Evolutionary conservation across 2,113 vertebrate genomes (phyloP).

Genomic region (Catharus minimus): DNA sequence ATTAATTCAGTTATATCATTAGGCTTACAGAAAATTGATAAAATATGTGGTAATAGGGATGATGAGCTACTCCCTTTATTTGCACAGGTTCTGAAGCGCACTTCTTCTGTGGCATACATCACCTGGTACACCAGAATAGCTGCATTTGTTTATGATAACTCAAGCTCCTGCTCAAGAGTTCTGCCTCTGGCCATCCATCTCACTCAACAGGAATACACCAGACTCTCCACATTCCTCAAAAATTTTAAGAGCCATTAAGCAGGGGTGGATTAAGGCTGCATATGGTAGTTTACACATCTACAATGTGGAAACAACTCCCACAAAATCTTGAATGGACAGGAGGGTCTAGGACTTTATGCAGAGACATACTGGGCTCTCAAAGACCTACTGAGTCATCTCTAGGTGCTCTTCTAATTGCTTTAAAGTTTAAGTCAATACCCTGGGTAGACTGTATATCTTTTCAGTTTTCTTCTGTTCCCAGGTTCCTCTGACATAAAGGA

Average conservation of each 20-base stretch:
- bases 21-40: background rate
- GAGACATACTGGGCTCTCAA: background rate
- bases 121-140: background rate
- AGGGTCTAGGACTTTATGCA: background rate
- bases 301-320: background rate
- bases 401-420: background rate
- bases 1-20: background rate
- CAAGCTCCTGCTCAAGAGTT: background rate
- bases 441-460: background rate
- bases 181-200: background rate
- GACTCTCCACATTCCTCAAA: background rate
- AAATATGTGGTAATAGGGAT: background rate
- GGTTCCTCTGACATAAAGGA: background rate
- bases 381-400: background rate
- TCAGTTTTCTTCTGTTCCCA: background rate
- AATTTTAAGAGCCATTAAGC: background rate
- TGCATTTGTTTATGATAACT: background rate
- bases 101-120: background rate
- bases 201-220: background rate
- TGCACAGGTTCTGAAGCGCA: background rate
- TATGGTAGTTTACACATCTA: background rate
- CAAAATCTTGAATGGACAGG: background rate
- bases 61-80: background rate
- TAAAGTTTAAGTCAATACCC: background rate
- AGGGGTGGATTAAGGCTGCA: background rate